Base-by-base conservation (phyloP, 2,797 vertebrate genomes). In the Rallus crepitans region DNA sequence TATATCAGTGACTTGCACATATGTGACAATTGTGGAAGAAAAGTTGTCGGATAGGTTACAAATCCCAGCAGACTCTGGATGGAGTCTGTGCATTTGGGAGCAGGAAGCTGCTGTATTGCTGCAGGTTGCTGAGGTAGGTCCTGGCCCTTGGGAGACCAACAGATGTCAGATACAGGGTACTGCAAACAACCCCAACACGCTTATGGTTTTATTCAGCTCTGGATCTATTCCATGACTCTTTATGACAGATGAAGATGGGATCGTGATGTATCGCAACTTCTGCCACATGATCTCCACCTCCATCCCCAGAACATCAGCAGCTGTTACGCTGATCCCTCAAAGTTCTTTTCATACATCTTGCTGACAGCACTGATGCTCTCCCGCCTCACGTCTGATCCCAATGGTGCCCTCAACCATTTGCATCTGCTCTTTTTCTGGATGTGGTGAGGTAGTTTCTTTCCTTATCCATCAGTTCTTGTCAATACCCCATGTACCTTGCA, bases 171-270 rank as follows among this genome's bases (percentile, higher is more conserved):
- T 15, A 27, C 61, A 90, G 48, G 59, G 69, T 52, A 35, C 42
- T 81, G 33, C 68, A 71, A 94, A 81, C 48, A 80, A 72, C 57
- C 31, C 23, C 45, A 30, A 31, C 57, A 55, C 78, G 71, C 71
- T 78, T 75, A 68, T 20, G 72, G 42, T 83, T 87, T 93, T 59
- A 86, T 83, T 88, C 85, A 79, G 56, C 72, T 93, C 78, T 27
- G 76, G 52, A 57, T 79, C 82, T 69, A 20, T 72, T 72, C 69
- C n/a, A 72, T 63, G 68, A 28, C 63, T 80, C 35, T 50, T 81
- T 86, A 55, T 82, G 92, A 33, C 61, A 93, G 61, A 37, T 48
- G 65, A 94, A 92, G 89, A 83, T 72, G 47, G 80, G 52, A 76
- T 59, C 42, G 3, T 66, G 65, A 75, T 48, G 72, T 59, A 88